Evolutionary conservation across 2,113 vertebrate species (phyloP).

Genomic region (Micromys minutus): DNA sequence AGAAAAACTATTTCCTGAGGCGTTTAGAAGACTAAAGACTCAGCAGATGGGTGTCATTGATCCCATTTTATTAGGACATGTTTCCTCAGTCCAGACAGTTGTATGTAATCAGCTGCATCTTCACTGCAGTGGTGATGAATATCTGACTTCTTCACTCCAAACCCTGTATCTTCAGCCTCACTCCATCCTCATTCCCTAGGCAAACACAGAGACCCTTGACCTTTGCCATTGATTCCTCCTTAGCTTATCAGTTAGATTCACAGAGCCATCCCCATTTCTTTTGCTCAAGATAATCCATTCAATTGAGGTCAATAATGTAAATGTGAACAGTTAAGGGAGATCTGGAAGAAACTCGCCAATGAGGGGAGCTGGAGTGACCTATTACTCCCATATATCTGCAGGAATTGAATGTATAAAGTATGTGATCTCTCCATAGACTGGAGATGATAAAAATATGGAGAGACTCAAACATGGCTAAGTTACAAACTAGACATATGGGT

Average conservation of each 20-base stretch:
- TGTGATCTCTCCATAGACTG: neutral
- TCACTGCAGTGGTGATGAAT: slow-evolving; percentile 75
- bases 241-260: slow-evolving; percentile 66
- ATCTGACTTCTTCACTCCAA: slow-evolving; percentile 80
- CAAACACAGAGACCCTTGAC: slow-evolving; percentile 84
- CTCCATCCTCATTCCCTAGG: slow-evolving; percentile 82
- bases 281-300: slow-evolving; percentile 31
- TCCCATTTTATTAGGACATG: slow-evolving; percentile 74
- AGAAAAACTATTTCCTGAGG: slow-evolving; percentile 71
- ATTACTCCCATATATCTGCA: neutral
- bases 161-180: slow-evolving; percentile 84
- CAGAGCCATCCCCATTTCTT: neutral
- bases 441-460: neutral
- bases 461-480: neutral
- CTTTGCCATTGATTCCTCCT: slow-evolving; percentile 84
- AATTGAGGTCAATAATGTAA: slow-evolving; percentile 48
- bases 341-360: neutral
- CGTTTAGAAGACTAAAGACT: slow-evolving; percentile 73
- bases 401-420: neutral
- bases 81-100: slow-evolving; percentile 59
- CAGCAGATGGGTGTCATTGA: slow-evolving; percentile 59
- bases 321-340: slow-evolving; percentile 38
- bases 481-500: neutral
- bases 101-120: slow-evolving; percentile 58
- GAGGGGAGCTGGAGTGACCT: neutral